These are phyloP conservation scores for Ectemnius cavifrons DNA, from an alignment of 2,888 invertebrate genomes.

Conservation along the genomic window DNA sequence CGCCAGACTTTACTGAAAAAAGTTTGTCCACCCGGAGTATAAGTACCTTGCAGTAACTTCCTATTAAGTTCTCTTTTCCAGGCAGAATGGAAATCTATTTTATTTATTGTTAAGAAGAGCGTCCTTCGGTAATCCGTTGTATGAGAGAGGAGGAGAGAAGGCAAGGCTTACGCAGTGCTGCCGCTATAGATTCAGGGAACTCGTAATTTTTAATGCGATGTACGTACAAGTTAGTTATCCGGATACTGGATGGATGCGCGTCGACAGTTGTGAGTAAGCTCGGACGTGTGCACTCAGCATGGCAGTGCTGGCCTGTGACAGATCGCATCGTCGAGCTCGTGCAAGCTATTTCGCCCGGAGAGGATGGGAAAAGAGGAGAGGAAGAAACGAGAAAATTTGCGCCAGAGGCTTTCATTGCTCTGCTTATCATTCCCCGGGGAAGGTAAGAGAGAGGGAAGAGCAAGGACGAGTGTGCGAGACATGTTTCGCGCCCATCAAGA, in stretches of 20 bases:
- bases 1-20: too few relatives aligned
- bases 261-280: slow-evolving; percentile 48
- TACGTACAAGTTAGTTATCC: slow-evolving; percentile 45
- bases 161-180: not conserved
- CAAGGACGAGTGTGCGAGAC: slow-evolving; percentile 25
- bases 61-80: too few relatives aligned
- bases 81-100: too few relatives aligned
- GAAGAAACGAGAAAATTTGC: slow-evolving; percentile 25
- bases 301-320: slow-evolving; percentile 32
- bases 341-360: slow-evolving; percentile 23
- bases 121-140: too few relatives aligned
- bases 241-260: slow-evolving; percentile 41
- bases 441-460: slow-evolving; percentile 24
- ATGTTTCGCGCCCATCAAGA: too few relatives aligned
- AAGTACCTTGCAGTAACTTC: too few relatives aligned
- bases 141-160: not conserved
- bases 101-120: too few relatives aligned
- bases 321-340: slow-evolving; percentile 39
- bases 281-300: slow-evolving; percentile 10
- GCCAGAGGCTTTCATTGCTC: slow-evolving; percentile 14
- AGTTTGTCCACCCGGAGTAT: too few relatives aligned
- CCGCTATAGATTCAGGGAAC: not conserved
- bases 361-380: slow-evolving; percentile 1
- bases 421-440: slow-evolving; percentile 30
- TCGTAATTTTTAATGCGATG: slow-evolving; percentile 39